Percentiles rank a stretch among this genome's conserved stretches.
Conservation (phyloP, 1,140 invertebrate genomes). For the Polypedilum vanderplanki region DNA sequence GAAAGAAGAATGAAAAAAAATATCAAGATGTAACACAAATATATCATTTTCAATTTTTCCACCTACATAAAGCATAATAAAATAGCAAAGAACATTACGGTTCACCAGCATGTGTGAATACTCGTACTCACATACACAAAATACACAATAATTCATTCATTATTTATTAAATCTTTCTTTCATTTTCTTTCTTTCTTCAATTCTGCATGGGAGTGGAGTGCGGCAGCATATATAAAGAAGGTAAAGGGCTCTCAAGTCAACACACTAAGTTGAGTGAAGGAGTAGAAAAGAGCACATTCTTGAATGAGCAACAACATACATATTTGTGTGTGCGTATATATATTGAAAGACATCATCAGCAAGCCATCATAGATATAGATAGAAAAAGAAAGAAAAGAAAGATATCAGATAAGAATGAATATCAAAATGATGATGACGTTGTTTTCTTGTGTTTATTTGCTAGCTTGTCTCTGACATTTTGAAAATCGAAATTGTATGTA, state of each 20-base stretch:
- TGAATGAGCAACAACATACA: background rate
- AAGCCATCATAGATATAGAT: no score
- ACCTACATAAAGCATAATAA: background rate
- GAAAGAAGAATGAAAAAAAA: no score
- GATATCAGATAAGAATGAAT: background rate
- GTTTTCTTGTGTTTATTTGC: background rate
- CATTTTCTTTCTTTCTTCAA: no score
- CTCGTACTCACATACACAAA: background rate
- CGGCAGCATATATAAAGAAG: background rate
- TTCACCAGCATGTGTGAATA: background rate
- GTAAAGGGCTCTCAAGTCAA: background rate
- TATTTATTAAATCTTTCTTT: background rate
- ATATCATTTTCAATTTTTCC: background rate
- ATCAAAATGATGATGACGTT: background rate
- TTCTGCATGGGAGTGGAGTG: background rate
- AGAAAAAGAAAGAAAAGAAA: no score
- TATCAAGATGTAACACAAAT: background rate
- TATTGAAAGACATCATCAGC: background rate
- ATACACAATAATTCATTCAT: conserved; percentile 1
- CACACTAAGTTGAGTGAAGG: background rate
- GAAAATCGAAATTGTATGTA: background rate
- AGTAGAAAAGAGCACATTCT: background rate
- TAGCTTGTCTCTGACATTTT: background rate
- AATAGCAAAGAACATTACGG: no score
- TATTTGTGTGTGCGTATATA: background rate